A percentile compares a stretch with the other conserved stretches of the same genome.
Conservation (phyloP, 2,113 vertebrate genomes). For the Dryoscopus gambensis region DNA sequence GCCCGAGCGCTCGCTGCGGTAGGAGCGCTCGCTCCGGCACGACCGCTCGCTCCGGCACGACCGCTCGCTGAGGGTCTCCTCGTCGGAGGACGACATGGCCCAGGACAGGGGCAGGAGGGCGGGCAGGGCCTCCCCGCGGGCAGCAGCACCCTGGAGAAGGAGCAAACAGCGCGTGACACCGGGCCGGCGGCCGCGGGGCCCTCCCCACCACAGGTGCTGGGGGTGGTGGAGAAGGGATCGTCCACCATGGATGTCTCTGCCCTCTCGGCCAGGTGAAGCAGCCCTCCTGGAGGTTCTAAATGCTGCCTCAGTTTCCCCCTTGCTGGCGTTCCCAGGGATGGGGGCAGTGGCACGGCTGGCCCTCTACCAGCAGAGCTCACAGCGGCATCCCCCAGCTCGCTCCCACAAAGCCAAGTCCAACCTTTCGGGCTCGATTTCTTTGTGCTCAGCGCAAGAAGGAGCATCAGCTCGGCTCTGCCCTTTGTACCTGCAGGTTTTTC, state of each 20-base stretch:
- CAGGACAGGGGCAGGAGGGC: not conserved
- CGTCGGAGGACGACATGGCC: conserved; percentile 93
- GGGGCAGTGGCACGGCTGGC: fast-evolving
- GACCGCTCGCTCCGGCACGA: conserved; percentile 90
- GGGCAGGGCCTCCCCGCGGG: not conserved
- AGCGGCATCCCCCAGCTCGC: not conserved
- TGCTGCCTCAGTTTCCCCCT: not conserved
- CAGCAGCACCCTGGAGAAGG: conserved; percentile 43
- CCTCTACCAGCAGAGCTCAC: not conserved
- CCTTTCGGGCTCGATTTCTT: not conserved
- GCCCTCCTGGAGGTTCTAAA: not conserved
- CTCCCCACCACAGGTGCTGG: not conserved
- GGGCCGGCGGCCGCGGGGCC: fast-evolving
- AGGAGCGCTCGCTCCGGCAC: conserved; percentile 89
- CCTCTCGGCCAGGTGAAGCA: not conserved
- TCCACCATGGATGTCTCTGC: fast-evolving
- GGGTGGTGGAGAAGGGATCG: not conserved
- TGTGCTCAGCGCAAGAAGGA: not conserved
- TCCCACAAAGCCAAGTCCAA: not conserved
- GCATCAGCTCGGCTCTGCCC: not conserved
- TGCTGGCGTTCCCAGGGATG: not conserved
- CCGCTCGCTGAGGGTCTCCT: conserved; percentile 94
- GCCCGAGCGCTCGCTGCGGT: conserved; percentile 91
- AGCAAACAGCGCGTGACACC: not conserved
- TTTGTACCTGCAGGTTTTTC: not conserved